Conservation (phyloP, 2,113 vertebrate genomes). For the Phoxinus phoxinus region DNA sequence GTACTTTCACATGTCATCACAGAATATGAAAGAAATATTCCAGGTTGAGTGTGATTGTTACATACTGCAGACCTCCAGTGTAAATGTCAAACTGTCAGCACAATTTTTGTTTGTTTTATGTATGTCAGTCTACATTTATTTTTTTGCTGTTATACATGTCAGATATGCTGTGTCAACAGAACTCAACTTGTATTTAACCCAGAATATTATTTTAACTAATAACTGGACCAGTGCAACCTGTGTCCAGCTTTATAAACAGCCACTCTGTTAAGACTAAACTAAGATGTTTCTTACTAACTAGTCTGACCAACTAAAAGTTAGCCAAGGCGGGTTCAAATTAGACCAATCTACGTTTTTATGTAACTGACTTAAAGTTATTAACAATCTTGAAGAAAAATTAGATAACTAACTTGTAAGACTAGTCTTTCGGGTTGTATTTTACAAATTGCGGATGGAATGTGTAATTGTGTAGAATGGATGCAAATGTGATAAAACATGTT, state of each 20-base stretch:
- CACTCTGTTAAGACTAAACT: too few relatives aligned
- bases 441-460: neutral
- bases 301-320: too few relatives aligned
- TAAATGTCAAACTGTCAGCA: neutral
- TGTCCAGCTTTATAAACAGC: too few relatives aligned
- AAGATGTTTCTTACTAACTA: too few relatives aligned
- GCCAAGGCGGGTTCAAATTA: too few relatives aligned
- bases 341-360: too few relatives aligned
- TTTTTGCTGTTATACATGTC: neutral
- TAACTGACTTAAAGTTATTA: too few relatives aligned
- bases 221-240: neutral
- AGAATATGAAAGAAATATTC: neutral
- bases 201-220: neutral
- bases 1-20: neutral
- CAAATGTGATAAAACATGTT: neutral
- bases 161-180: neutral
- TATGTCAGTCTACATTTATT: neutral
- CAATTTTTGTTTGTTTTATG: neutral
- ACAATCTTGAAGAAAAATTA: too few relatives aligned
- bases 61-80: neutral
- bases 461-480: neutral
- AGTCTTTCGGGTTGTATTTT: neutral
- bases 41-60: neutral
- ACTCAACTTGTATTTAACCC: neutral
- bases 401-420: too few relatives aligned